These are phyloP conservation scores for Gulo gulo DNA, from an alignment of 2,113 vertebrate species.

Conservation along the genomic window DNA sequence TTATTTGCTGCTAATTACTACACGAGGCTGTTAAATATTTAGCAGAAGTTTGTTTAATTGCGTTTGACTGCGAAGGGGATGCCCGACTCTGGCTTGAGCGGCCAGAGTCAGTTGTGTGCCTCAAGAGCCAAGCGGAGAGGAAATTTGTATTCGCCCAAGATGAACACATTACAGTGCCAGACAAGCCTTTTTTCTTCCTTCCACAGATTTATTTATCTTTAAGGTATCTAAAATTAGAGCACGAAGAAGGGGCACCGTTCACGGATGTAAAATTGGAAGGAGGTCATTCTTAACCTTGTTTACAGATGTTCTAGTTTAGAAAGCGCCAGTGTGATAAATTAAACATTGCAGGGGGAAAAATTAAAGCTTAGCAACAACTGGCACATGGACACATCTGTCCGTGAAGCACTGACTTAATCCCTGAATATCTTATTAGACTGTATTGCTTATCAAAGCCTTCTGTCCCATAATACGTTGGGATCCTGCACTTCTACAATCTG, in stretches of 20 bases:
- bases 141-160: slow-evolving; percentile 76
- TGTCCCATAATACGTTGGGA: slow-evolving; percentile 61
- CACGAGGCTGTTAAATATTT: slow-evolving; percentile 85
- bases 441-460: slow-evolving; percentile 66
- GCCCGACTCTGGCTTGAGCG: slow-evolving; percentile 45
- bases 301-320: slow-evolving; percentile 84
- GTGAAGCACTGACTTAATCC: slow-evolving; percentile 81
- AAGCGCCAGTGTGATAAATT: slow-evolving; percentile 85
- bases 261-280: slow-evolving; percentile 77
- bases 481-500: slow-evolving; percentile 51
- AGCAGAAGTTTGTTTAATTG: slow-evolving; percentile 86
- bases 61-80: slow-evolving; percentile 79
- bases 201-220: slow-evolving; percentile 78
- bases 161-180: slow-evolving; percentile 69
- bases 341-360: slow-evolving; percentile 82
- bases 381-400: slow-evolving; percentile 80
- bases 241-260: slow-evolving; percentile 74
- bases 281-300: slow-evolving; percentile 84
- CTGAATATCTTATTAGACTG: slow-evolving; percentile 83
- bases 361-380: slow-evolving; percentile 80
- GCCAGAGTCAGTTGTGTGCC: slow-evolving; percentile 52
- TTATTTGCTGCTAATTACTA: slow-evolving; percentile 85
- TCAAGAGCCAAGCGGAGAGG: slow-evolving; percentile 43
- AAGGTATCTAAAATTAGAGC: slow-evolving; percentile 82
- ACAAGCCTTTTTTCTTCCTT: slow-evolving; percentile 52